Percentiles rank a stretch among this genome's conserved stretches.
Conservation (phyloP, 2,888 invertebrate species). For the Asteroscopus sphinx region DNA sequence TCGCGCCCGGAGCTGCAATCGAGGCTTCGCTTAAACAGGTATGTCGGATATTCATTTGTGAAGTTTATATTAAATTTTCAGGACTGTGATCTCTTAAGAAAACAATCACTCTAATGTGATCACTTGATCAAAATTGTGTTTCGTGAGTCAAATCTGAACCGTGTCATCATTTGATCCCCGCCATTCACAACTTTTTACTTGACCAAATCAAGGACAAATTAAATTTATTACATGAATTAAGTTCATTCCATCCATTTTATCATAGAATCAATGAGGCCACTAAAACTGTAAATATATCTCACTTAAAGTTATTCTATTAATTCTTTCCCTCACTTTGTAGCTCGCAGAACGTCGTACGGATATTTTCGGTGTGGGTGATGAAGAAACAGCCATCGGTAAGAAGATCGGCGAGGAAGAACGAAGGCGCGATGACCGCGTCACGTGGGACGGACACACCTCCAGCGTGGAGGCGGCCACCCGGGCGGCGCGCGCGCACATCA, state of each 20-base stretch:
- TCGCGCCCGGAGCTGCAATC: constrained; percentile 94
- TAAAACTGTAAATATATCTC: neutral
- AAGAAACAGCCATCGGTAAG: constrained; percentile 99
- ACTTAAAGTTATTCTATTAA: too few relatives aligned
- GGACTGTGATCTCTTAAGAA: too few relatives aligned
- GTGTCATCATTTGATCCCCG: too few relatives aligned
- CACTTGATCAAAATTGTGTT: too few relatives aligned
- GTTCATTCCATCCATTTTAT: too few relatives aligned
- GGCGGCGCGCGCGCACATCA: constrained; percentile 98
- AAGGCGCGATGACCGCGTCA: constrained; percentile 96
- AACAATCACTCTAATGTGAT: too few relatives aligned
- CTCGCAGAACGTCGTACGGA: constrained; percentile 99
- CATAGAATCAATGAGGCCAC: too few relatives aligned
- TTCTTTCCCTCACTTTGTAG: constrained; percentile 60
- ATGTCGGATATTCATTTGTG: neutral
- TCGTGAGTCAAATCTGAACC: too few relatives aligned
- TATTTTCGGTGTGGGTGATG: constrained; percentile 99
- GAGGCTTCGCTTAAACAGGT: constrained; percentile 97
- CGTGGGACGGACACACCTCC: constrained; percentile 99
- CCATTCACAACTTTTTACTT: too few relatives aligned
- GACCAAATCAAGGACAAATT: too few relatives aligned
- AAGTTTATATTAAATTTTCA: too few relatives aligned
- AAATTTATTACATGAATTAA: too few relatives aligned
- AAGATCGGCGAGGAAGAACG: constrained; percentile 98
- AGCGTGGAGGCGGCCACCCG: constrained; percentile 98